Conservation (phyloP, 2,113 vertebrate species). For the Saimiri boliviensis region DNA sequence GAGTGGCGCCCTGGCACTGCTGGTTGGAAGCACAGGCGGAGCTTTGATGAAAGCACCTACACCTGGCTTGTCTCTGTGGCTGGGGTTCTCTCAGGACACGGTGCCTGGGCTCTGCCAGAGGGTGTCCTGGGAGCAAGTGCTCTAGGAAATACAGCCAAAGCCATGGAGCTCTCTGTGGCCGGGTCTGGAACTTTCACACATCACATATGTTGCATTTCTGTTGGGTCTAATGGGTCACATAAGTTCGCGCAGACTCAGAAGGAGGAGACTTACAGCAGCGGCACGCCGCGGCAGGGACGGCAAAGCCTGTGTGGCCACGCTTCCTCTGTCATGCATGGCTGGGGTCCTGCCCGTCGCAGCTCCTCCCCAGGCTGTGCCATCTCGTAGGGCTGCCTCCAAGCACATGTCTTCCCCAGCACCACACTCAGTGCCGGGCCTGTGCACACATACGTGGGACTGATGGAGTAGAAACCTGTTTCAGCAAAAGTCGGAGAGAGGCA, state of each 20-base stretch:
- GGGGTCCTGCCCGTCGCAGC: background rate
- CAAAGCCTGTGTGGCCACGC: rapidly evolving
- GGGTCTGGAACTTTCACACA: background rate
- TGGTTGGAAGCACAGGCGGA: background rate
- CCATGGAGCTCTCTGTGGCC: background rate
- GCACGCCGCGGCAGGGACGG: background rate
- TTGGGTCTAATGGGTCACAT: too few species aligned
- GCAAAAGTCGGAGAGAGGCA: background rate
- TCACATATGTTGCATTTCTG: background rate
- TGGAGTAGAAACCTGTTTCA: background rate
- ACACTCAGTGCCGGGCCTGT: rapidly evolving
- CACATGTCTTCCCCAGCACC: background rate
- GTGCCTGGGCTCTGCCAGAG: background rate
- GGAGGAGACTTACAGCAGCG: too few species aligned
- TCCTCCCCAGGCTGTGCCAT: too few species aligned
- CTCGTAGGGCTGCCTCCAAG: background rate
- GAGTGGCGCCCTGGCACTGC: rapidly evolving
- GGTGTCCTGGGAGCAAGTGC: background rate
- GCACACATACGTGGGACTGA: background rate
- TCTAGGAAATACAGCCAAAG: background rate
- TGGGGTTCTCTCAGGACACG: background rate
- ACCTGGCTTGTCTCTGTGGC: background rate
- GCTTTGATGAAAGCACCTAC: rapidly evolving
- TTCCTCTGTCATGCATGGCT: background rate
- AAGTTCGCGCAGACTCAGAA: background rate